phyloP scores from a whole-genome alignment of 2,888 invertebrate species.

The Drosophila hawaiiensis region DNA sequence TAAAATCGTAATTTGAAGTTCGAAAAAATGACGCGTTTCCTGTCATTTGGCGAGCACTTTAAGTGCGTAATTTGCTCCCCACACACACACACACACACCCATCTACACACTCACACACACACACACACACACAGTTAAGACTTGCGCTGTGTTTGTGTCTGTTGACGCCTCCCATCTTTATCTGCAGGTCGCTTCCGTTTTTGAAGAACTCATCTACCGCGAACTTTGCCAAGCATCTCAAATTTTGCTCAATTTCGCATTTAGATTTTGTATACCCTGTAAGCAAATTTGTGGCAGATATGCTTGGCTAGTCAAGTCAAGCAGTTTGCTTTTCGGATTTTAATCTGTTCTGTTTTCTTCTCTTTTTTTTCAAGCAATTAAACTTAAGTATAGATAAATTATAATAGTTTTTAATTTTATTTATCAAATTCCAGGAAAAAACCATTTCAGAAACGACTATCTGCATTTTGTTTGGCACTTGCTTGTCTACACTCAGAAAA shows the following conservation, averaged over 20 bases:
- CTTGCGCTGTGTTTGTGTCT: conserved; percentile 50
- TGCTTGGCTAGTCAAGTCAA: fast-evolving
- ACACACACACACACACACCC: conserved; percentile 50
- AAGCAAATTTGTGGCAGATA: neutral
- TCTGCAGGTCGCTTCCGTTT: conserved; percentile 73
- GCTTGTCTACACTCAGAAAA: neutral
- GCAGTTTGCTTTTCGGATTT: neutral
- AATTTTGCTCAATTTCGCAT: conserved; percentile 50
- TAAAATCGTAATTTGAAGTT: conserved; percentile 80
- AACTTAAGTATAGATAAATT: neutral
- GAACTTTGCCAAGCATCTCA: conserved; percentile 38
- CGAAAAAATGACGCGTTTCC: conserved; percentile 83
- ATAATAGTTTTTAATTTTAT: neutral
- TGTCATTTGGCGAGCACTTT: conserved; percentile 82
- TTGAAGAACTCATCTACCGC: conserved; percentile 60
- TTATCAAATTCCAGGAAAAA: neutral
- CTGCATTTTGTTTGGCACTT: neutral
- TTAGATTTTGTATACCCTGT: conserved; percentile 43
- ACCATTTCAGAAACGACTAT: neutral
- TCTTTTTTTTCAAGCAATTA: neutral
- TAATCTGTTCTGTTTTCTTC: neutral
- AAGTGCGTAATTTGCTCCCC: conserved; percentile 82
- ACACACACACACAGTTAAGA: conserved; percentile 15
- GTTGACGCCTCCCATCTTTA: conserved; percentile 66
- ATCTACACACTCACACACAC: conserved; percentile 7